Base-by-base conservation (phyloP, 2,888 invertebrate species). In the Papilio protenor region DNA sequence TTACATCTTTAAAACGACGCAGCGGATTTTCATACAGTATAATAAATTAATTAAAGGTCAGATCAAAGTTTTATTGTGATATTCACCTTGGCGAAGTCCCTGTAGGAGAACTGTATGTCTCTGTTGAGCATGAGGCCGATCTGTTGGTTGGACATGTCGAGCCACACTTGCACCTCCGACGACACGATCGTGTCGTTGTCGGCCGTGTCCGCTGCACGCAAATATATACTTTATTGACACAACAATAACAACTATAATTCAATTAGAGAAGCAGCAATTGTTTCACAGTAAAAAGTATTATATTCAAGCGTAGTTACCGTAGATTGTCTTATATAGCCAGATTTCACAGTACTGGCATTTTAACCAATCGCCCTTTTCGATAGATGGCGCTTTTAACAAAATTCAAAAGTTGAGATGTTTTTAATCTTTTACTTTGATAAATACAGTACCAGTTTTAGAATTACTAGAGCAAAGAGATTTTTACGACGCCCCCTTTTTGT, bases 81-180 rank as follows among this genome's bases (percentile, higher is more conserved):
- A 21, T 11, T 79, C 85, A 95, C 95, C 94, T 96, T 95, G 12
- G 98, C 97, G 87, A 99, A 99, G 88, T 97, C 96, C 87, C 98
- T 95, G 91, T 98, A 99, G 0, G 98, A 96, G 87, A 97, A 96
- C 89, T 98, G 97, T 79, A 99, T 96, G 88, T 98, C 97, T 79
- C 98, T 93, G 90, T 98, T 98, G 72, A 99, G 95, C 95, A 98
- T 97, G 84, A 98, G 96, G 0, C 98, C 98, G 84, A 99, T 98
- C 95, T 99, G 98, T 89, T 99, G 98, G 96, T 98, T 99, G 83
- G 98, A 98, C 97, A 98, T 98, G 90, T 98, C 98, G 79, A 98
- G 96, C 97, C 98, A 98, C 75, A 98, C 97, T 86, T 97, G 96
- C 79, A 98, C 96, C 88, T 98, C 98, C 71, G 98, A 98, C 81